Evolutionary conservation across 2,888 invertebrate species (phyloP).

Genomic region (Andricus curvator): DNA sequence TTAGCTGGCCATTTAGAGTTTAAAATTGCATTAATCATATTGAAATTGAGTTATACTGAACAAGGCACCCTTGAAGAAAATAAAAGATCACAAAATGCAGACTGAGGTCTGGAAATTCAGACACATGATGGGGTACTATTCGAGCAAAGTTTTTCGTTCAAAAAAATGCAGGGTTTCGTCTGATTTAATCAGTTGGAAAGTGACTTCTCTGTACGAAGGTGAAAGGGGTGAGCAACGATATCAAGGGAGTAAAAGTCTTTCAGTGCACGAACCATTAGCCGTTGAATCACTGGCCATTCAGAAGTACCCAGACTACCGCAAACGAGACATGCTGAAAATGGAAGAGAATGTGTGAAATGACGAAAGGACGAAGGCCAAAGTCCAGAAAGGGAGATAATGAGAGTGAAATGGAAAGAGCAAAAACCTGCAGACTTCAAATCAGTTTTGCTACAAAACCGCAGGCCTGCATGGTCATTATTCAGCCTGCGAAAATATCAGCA

Average conservation of each 20-base stretch:
- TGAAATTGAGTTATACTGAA: not conserved
- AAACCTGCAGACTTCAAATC: conserved; percentile 17
- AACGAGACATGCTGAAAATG: conserved; percentile 33
- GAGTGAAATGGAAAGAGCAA: conserved; percentile 11
- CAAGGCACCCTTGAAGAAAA: not conserved
- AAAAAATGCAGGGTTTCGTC: conserved; percentile 1
- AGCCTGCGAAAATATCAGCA: conserved; percentile 11
- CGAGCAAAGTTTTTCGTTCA: not conserved
- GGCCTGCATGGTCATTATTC: conserved; percentile 8
- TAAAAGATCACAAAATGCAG: not conserved
- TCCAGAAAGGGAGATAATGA: conserved; percentile 40
- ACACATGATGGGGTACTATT: not conserved
- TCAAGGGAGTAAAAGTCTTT: conserved; percentile 32
- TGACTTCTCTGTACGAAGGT: conserved; percentile 17
- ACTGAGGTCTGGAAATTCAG: not conserved
- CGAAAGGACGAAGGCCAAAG: conserved; percentile 36
- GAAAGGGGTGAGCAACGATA: conserved; percentile 7
- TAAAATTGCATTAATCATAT: not conserved
- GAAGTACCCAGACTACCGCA: conserved; percentile 23
- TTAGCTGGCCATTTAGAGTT: not conserved
- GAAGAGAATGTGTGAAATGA: conserved; percentile 30
- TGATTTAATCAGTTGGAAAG: conserved; percentile 36
- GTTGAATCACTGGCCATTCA: conserved; percentile 40
- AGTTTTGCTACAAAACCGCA: conserved; percentile 25
- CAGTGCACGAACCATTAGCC: conserved; percentile 35